Evolutionary conservation across 2,888 invertebrate genomes (phyloP), one percentile per base, ranked within the genome.

Genomic region (Ecdyonurus torrentis): DNA sequence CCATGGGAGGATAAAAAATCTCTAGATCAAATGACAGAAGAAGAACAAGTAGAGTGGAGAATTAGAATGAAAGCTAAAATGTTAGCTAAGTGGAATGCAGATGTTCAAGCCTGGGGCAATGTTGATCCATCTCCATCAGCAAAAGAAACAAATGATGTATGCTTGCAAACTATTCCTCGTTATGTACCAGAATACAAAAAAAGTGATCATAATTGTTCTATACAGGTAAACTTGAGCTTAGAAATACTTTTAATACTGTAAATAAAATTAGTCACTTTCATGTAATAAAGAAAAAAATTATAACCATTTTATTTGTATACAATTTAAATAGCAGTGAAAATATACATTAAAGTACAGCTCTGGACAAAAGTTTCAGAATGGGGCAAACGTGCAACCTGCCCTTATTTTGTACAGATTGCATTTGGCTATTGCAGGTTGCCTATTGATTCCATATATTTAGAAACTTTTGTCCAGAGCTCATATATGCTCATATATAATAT

Each of bases 151-250:
- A 15, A 5, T 37, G n/a, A n/a, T n/a, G n/a, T n/a, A n/a, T 10
- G 37, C 5, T 37, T 15, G 15, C 5, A 15, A 37, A 5, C 37
- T 37, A 37, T 37, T 37, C 37, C 37, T 37, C 37, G 37, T 15
- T 37, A 37, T 15, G 15, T 15, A 5, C 37, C 37, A 15, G 15
- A 5, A n/a, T n/a, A n/a, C n/a, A n/a, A n/a, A n/a, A n/a, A n/a
- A n/a, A n/a, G n/a, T n/a, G n/a, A 50, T 7, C 50, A 10, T 18
- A 7, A 50, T 18, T 50, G 18, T 20, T 25, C 55, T 68, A 71
- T 72, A 69, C 74, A 50, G 18, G 7, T 10, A 50, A 50, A 50
- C 7, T 50, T 50, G 7, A 7, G 10, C 50, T 50, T 7, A 50
- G 50, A 50, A 50, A 10, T 10, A 50, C 50, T 7, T 50, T 7